These are phyloP conservation scores for Porites australiensis DNA, from an alignment of 64 coral and sea anemone genomes.

Conservation along the genomic window DNA sequence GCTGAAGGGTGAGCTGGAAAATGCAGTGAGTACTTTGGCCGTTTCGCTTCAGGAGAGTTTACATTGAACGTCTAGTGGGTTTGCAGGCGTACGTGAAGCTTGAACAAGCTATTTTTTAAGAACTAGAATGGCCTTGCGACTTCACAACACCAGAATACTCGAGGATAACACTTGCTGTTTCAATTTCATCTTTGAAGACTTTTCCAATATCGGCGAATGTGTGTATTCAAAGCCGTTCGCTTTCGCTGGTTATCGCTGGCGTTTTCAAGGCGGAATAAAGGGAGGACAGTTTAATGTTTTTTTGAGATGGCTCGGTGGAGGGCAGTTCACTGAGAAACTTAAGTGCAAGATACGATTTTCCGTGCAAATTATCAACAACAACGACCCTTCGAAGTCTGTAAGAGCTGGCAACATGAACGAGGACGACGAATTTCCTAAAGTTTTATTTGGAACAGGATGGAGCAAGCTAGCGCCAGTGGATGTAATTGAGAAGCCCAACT, in stretches of 20 bases:
- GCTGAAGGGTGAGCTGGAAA: slow-evolving; percentile 19
- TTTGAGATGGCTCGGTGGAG: slow-evolving; percentile 88
- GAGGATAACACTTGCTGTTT: slow-evolving; percentile 68
- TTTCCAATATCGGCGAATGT: slow-evolving; percentile 73
- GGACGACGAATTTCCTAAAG: slow-evolving; percentile 86
- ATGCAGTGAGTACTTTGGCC: neutral
- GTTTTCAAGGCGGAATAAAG: slow-evolving; percentile 86
- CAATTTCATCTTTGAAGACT: slow-evolving; percentile 94
- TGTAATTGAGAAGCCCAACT: slow-evolving; percentile 62
- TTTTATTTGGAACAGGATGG: slow-evolving; percentile 92
- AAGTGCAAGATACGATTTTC: slow-evolving; percentile 88
- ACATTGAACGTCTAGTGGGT: neutral
- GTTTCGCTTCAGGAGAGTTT: neutral
- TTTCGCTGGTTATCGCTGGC: slow-evolving; percentile 89
- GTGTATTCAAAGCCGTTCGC: slow-evolving; percentile 90
- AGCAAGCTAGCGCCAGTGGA: slow-evolving; percentile 77
- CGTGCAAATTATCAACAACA: slow-evolving; percentile 76
- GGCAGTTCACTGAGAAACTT: slow-evolving; percentile 73
- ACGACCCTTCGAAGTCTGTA: slow-evolving; percentile 79
- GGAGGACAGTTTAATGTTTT: slow-evolving; percentile 84
- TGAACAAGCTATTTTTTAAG: neutral
- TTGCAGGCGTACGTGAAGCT: neutral
- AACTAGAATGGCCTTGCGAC: slow-evolving; percentile 84
- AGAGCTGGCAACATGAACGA: slow-evolving; percentile 75
- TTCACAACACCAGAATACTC: slow-evolving; percentile 75